phyloP scores from a whole-genome alignment of 1,140 invertebrate species.

The Trichonephila inaurata region DNA sequence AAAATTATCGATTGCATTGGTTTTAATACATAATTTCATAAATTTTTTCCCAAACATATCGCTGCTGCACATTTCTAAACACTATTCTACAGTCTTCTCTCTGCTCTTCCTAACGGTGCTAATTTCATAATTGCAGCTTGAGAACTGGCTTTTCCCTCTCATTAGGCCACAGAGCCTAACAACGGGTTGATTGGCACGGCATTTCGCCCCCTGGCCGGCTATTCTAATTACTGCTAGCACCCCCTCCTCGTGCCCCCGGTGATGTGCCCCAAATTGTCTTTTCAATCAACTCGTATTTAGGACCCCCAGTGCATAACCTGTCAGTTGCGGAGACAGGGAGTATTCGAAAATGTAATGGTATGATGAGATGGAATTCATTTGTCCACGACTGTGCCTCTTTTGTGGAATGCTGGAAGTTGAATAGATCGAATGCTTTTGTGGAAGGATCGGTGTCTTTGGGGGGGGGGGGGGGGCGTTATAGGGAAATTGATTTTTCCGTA shows the following conservation, averaged over 20 bases:
- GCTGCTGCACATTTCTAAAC: neutral
- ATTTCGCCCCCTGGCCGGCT: slow-evolving; percentile 13
- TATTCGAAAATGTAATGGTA: neutral
- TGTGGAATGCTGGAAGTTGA: slow-evolving; percentile 11
- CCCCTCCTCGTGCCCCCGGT: slow-evolving; percentile 3
- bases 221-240: slow-evolving; percentile 18
- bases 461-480: neutral
- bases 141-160: slow-evolving; percentile 22
- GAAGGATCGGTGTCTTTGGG: neutral
- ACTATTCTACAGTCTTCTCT: neutral
- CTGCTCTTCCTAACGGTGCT: slow-evolving; percentile 9
- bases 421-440: neutral
- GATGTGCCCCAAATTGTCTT: slow-evolving; percentile 53
- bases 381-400: neutral
- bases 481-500: too few relatives aligned
- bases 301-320: neutral
- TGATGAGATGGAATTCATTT: slow-evolving; percentile 5
- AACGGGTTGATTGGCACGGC: slow-evolving; percentile 61
- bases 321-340: slow-evolving; percentile 2
- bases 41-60: neutral
- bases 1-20: too few relatives aligned
- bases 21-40: too few relatives aligned
- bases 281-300: slow-evolving; percentile 44
- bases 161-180: slow-evolving; percentile 38
- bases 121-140: slow-evolving; percentile 40